Evolutionary conservation across 2,113 vertebrate genomes (phyloP).

Genomic region (Alosa alosa): DNA sequence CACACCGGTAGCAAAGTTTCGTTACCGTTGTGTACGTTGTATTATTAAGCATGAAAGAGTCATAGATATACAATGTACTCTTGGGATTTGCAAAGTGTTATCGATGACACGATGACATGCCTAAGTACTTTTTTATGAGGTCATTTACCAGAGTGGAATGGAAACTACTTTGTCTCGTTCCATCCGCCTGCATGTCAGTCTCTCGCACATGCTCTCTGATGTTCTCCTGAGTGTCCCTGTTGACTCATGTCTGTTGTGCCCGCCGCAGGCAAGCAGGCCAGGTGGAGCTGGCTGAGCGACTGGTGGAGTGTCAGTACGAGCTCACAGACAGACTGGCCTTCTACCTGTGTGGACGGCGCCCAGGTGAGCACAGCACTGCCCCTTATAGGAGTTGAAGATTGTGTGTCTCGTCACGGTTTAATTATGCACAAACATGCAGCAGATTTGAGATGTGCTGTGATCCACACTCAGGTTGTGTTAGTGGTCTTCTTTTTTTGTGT

Average conservation of each 20-base stretch:
- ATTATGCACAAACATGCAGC: background rate
- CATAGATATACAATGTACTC: background rate
- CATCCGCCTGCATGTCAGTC: background rate
- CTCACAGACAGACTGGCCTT: constrained; percentile 95
- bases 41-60: background rate
- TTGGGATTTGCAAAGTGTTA: background rate
- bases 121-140: background rate
- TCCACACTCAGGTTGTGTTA: background rate
- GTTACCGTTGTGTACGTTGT: too few relatives aligned
- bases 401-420: background rate
- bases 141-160: background rate
- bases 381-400: background rate
- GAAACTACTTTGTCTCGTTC: background rate
- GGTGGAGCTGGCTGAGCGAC: constrained; percentile 89
- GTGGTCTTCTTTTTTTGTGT: background rate
- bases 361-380: constrained; percentile 72
- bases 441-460: background rate
- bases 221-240: background rate
- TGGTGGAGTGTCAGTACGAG: constrained; percentile 98
- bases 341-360: constrained; percentile 94
- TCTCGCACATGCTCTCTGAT: background rate
- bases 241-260: constrained; percentile 17
- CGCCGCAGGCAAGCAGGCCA: constrained; percentile 91
- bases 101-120: background rate
- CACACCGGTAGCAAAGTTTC: too few relatives aligned